phyloP scores from a whole-genome alignment of 2,797 vertebrate genomes.

The Brachymystax lenok region DNA sequence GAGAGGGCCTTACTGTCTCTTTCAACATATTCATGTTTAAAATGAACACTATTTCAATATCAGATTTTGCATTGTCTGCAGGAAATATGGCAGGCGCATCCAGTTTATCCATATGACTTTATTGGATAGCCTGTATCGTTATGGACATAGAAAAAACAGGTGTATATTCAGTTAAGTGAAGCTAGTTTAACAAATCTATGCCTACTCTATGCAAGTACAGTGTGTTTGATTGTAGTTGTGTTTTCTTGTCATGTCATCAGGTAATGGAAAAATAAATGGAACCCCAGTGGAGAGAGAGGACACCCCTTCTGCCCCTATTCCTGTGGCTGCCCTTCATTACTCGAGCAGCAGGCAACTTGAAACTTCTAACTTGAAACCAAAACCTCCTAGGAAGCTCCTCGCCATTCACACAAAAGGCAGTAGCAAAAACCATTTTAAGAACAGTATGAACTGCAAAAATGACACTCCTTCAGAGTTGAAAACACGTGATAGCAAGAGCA shows the following conservation, averaged over 20 bases:
- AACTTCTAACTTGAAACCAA: conserved; percentile 77
- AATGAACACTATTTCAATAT: neutral
- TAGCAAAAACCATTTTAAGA: conserved; percentile 86
- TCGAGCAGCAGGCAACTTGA: conserved; percentile 81
- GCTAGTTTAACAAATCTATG: neutral
- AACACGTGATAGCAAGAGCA: conserved; percentile 68
- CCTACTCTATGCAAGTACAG: neutral
- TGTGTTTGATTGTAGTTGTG: neutral
- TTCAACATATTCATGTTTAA: neutral
- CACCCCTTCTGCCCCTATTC: conserved; percentile 76
- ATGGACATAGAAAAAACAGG: neutral
- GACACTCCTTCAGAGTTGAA: conserved; percentile 67
- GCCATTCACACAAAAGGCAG: conserved; percentile 81
- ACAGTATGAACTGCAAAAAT: conserved; percentile 90
- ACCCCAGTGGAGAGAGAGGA: conserved; percentile 81
- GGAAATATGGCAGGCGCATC: neutral
- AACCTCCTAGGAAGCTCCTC: conserved; percentile 77
- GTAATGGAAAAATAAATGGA: conserved; percentile 86
- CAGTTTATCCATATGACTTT: neutral
- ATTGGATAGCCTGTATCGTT: neutral
- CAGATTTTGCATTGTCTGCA: neutral
- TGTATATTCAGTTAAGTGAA: neutral
- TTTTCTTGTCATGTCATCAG: conserved; percentile 72
- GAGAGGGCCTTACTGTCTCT: neutral
- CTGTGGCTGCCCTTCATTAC: conserved; percentile 72